Conservation (phyloP, 2,888 invertebrate genomes). For the Osmoderma eremita region DNA sequence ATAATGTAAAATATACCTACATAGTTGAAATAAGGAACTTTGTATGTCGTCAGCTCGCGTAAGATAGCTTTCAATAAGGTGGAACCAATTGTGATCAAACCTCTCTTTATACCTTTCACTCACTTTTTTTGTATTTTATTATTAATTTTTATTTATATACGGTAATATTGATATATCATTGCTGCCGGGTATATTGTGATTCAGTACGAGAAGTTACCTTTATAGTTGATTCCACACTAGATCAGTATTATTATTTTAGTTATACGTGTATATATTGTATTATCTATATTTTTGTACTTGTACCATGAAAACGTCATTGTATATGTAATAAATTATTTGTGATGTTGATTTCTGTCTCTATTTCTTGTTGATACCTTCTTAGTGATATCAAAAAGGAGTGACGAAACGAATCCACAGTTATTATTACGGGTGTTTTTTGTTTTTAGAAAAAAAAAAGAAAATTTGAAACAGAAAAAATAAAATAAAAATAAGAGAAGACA, state of each 20-base stretch:
- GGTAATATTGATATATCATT: slow-evolving; percentile 42
- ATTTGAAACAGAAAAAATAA: no score
- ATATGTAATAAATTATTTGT: slow-evolving; percentile 37
- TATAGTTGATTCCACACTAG: slow-evolving; percentile 24
- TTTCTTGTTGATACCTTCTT: no score
- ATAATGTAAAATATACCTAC: slow-evolving; percentile 33
- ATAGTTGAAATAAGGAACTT: not conserved
- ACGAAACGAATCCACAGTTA: no score
- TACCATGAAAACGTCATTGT: slow-evolving; percentile 36
- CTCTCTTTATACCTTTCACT: not conserved
- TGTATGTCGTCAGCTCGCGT: slow-evolving; percentile 20
- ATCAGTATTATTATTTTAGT: slow-evolving; percentile 46
- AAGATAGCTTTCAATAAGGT: slow-evolving; percentile 10
- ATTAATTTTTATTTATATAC: slow-evolving; percentile 12
- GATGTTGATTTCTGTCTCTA: slow-evolving; percentile 15
- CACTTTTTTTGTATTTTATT: not conserved
- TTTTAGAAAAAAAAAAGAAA: no score
- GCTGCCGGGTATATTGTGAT: slow-evolving; percentile 10
- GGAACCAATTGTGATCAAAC: slow-evolving; percentile 11
- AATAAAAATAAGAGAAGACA: no score
- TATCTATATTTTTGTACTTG: slow-evolving; percentile 43
- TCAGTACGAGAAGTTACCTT: slow-evolving; percentile 32
- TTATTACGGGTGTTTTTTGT: no score
- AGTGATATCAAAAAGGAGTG: no score
- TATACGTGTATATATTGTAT: slow-evolving; percentile 33